These are phyloP conservation scores for Pemphigus obesinymphae DNA, from an alignment of 1,140 invertebrate species.

Conservation along the genomic window DNA sequence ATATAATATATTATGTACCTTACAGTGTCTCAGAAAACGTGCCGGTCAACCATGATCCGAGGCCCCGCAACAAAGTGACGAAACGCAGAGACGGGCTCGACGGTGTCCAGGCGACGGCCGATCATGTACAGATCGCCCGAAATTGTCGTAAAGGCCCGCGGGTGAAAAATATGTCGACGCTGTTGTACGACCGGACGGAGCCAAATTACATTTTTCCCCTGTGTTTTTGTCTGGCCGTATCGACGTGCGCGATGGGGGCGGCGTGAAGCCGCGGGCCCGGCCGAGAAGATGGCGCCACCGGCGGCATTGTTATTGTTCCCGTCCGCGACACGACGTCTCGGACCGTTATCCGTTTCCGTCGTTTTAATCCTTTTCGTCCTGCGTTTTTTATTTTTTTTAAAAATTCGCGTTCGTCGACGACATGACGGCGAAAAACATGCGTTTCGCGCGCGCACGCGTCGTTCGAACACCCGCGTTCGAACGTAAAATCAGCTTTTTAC, in stretches of 20 bases:
- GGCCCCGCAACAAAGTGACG: neutral
- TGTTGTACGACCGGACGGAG: too few species aligned
- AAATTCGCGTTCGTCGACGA: neutral
- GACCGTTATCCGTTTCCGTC: too few species aligned
- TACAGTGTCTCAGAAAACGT: conserved; percentile 6
- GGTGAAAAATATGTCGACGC: too few species aligned
- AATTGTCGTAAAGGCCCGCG: too few species aligned
- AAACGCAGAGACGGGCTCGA: neutral
- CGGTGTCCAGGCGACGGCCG: neutral
- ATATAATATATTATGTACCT: neutral
- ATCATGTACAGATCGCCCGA: neutral
- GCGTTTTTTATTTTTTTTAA: too few species aligned
- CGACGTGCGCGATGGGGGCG: conserved; percentile 24
- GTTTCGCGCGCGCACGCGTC: neutral
- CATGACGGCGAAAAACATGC: too few species aligned
- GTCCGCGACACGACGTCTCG: neutral
- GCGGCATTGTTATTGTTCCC: neutral
- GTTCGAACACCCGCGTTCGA: neutral
- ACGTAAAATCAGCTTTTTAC: neutral
- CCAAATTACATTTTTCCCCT: neutral
- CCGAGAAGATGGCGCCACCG: conserved; percentile 21
- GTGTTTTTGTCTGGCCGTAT: conserved; percentile 7
- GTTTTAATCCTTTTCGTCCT: neutral
- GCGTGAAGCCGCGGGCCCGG: neutral
- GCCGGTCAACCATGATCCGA: conserved; percentile 32